Evolutionary conservation across 2,113 vertebrate species (phyloP).

Genomic region (Takifugu flavidus): DNA sequence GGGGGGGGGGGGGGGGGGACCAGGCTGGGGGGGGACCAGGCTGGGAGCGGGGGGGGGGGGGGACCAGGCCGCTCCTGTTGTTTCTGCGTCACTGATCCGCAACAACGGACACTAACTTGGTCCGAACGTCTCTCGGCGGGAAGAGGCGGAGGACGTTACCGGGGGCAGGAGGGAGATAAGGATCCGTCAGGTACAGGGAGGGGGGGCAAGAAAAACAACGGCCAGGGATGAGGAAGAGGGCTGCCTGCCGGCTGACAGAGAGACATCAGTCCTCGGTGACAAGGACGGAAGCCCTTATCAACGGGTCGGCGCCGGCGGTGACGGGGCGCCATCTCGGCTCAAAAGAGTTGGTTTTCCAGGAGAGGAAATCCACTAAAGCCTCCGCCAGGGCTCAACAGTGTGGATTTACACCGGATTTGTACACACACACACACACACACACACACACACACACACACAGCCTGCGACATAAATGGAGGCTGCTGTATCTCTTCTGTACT

Average conservation of each 20-base stretch:
- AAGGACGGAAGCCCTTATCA: constrained; percentile 56
- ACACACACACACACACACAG: too few relatives aligned
- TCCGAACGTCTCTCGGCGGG: too few relatives aligned
- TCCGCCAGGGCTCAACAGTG: constrained; percentile 22
- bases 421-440: constrained; percentile 20
- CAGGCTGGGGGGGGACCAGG: too few relatives aligned
- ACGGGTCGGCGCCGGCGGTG: constrained; percentile 34
- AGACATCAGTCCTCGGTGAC: constrained; percentile 69
- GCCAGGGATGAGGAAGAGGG: constrained; percentile 61
- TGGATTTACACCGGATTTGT: constrained; percentile 36
- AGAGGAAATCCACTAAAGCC: constrained; percentile 42
- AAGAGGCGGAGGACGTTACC: not conserved
- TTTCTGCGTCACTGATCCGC: too few relatives aligned
- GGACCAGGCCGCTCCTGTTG: constrained; percentile 1
- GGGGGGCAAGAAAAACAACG: constrained; percentile 39
- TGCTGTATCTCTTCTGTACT: not conserved
- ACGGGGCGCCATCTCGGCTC: constrained; percentile 16
- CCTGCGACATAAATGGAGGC: constrained; percentile 4
- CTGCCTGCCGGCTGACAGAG: constrained; percentile 64
- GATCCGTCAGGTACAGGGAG: constrained; percentile 48
- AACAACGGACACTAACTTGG: too few relatives aligned
- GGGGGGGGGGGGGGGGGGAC: constrained; percentile 33
- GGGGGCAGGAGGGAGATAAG: constrained; percentile 24
- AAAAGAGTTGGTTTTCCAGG: constrained; percentile 42
- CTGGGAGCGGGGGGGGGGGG: constrained; percentile 33